phyloP scores from a whole-genome alignment of 2,113 vertebrate genomes.

The Halichoerus grypus region DNA sequence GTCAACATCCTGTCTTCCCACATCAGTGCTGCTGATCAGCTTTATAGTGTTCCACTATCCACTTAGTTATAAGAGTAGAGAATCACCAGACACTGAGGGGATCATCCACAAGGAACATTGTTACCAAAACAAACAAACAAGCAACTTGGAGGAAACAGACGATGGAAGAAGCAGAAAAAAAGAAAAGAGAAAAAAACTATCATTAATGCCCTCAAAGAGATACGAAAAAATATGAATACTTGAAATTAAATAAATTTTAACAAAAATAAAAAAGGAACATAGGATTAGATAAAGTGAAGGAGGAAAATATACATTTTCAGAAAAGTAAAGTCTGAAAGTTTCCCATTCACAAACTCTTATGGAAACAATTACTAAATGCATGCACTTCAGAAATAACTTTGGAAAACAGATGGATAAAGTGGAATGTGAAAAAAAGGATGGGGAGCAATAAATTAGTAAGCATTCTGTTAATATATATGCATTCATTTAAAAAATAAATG shows the following conservation, averaged over 20 bases:
- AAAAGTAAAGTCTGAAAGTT: neutral
- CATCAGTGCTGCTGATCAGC: neutral
- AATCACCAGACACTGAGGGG: neutral
- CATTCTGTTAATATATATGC: neutral
- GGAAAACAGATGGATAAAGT: neutral
- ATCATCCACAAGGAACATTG: neutral
- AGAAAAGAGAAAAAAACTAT: neutral
- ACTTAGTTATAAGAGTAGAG: neutral
- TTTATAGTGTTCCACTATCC: neutral
- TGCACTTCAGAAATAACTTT: neutral
- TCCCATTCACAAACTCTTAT: neutral
- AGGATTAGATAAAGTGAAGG: neutral
- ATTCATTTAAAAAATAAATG: neutral
- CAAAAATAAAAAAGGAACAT: neutral
- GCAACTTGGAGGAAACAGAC: neutral
- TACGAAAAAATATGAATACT: neutral
- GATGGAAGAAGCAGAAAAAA: neutral
- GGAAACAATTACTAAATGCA: neutral
- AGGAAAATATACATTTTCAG: neutral
- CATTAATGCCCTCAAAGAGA: neutral
- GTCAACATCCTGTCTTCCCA: fast-evolving
- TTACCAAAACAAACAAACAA: neutral
- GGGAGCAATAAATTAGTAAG: neutral
- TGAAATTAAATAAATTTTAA: neutral
- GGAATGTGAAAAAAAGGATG: neutral